These are phyloP conservation scores for Galagoides demidoff DNA, from an alignment of 2,797 vertebrate genomes.

Conservation along the genomic window DNA sequence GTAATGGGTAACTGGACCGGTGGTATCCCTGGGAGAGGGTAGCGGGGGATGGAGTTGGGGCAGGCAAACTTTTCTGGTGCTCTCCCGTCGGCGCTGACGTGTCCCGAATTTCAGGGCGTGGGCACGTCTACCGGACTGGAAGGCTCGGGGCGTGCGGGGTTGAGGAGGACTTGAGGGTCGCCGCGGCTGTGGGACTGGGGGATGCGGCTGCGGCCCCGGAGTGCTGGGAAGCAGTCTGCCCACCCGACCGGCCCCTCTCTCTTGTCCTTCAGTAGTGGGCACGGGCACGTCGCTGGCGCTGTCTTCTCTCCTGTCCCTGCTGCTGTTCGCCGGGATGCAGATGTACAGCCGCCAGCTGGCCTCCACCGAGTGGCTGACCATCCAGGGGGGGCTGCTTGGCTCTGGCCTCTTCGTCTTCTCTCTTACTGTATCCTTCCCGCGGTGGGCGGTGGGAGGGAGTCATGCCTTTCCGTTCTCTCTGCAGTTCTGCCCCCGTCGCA, in stretches of 20 bases:
- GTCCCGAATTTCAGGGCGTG: constrained; percentile 10
- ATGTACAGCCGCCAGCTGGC: constrained; percentile 97
- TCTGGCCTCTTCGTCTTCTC: constrained; percentile 96
- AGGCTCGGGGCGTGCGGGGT: not conserved
- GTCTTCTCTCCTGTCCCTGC: constrained; percentile 94
- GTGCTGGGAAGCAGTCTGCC: not conserved
- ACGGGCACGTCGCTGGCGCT: constrained; percentile 95
- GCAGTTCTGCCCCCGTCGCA: not conserved
- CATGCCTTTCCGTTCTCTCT: not conserved
- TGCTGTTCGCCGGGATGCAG: constrained; percentile 99
- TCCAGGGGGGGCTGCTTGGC: constrained; percentile 96
- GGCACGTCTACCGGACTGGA: not conserved
- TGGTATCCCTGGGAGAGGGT: not conserved
- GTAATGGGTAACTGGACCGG: constrained; percentile 81
- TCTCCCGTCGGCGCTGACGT: constrained; percentile 66
- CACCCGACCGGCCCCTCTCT: not conserved
- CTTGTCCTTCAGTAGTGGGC: constrained; percentile 89
- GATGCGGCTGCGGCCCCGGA: not conserved
- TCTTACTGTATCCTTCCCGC: constrained; percentile 94
- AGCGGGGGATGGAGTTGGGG: not conserved
- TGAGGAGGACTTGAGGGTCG: not conserved
- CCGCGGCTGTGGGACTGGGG: not conserved
- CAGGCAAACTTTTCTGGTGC: not conserved
- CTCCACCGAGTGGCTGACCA: constrained; percentile 97
- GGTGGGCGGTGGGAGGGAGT: not conserved